A percentile compares a stretch with the other conserved stretches of the same genome.
Conservation (phyloP, 2,113 vertebrate genomes). For the Hippocampus barbouri region DNA sequence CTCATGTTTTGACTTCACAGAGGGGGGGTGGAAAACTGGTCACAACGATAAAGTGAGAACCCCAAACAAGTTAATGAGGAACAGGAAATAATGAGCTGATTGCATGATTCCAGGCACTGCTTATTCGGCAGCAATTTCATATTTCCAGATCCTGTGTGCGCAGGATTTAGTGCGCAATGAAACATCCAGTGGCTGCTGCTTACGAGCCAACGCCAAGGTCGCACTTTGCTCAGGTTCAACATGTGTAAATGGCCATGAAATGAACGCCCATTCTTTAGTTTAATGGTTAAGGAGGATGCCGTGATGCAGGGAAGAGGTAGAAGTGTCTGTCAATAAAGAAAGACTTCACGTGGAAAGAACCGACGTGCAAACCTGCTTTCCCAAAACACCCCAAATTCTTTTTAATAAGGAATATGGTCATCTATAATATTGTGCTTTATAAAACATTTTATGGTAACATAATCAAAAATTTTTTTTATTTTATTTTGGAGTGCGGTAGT, state of each 20-base stretch:
- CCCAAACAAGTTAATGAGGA: conserved; percentile 58
- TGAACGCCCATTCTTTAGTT: conserved; percentile 26
- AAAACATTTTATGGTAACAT: no score
- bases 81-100: conserved; percentile 54
- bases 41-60: conserved; percentile 42
- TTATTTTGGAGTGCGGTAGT: no score
- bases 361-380: conserved; percentile 38
- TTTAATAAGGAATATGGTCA: no score
- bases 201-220: conserved; percentile 5
- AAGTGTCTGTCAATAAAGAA: conserved; percentile 18
- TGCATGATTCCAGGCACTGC: conserved; percentile 34
- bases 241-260: conserved; percentile 30
- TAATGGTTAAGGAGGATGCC: not conserved
- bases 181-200: conserved; percentile 11
- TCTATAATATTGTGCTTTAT: no score
- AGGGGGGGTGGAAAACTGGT: conserved; percentile 4
- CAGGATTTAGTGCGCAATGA: conserved; percentile 11
- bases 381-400: conserved; percentile 21
- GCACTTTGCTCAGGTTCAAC: conserved; percentile 20
- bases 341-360: conserved; percentile 2
- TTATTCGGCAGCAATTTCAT: conserved; percentile 14
- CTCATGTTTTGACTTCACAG: conserved; percentile 20
- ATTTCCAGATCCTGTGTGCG: conserved; percentile 11
- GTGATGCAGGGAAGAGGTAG: not conserved
- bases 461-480: no score